Percentiles rank a stretch among this genome's conserved stretches.
phyloP scores from a whole-genome alignment of 2,797 vertebrate species.

The Monodelphis domestica region DNA sequence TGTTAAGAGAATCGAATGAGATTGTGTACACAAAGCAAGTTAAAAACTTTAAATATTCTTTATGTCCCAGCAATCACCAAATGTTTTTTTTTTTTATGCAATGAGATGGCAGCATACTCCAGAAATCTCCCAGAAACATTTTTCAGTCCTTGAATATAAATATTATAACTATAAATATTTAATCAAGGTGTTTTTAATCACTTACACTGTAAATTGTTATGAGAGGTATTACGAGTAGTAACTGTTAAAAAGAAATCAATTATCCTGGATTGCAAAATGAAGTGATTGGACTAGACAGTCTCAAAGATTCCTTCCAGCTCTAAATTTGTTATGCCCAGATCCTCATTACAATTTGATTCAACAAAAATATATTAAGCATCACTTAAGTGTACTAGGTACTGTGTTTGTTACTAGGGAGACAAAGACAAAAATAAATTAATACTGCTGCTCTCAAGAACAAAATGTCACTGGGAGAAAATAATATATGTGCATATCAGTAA shows the following conservation, averaged over 20 bases:
- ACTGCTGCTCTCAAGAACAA: not conserved
- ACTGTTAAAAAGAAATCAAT: not conserved
- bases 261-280: not conserved
- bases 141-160: not conserved
- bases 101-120: not conserved
- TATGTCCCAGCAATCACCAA: not conserved
- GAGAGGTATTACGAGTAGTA: not conserved
- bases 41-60: not conserved
- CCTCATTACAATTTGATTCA: not conserved
- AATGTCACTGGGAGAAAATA: not conserved
- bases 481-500: not conserved
- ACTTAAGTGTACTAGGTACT: not conserved
- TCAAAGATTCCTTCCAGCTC: not conserved
- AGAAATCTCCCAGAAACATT: not conserved
- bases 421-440: not conserved
- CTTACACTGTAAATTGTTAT: not conserved
- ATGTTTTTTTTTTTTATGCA: not conserved
- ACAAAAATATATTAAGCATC: not conserved
- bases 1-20: not conserved
- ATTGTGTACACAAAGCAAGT: not conserved
- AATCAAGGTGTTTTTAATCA: not conserved
- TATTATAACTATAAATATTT: not conserved
- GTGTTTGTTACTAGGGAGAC: not conserved
- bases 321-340: not conserved
- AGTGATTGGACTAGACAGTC: not conserved